Evolutionary conservation across 2,888 invertebrate species (phyloP).

Genomic region (Mechanitis mazaeus): DNA sequence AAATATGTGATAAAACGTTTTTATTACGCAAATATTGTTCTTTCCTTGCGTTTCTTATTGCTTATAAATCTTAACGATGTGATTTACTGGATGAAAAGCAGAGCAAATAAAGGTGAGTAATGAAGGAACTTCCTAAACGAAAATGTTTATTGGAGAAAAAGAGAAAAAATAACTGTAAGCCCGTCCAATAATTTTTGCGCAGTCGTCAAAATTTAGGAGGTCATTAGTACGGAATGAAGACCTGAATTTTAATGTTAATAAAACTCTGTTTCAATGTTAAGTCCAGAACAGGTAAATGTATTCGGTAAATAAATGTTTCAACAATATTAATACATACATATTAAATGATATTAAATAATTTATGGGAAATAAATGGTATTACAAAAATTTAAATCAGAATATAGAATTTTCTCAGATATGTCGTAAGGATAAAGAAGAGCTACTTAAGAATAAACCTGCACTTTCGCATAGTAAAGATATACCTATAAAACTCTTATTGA

Average conservation of each 20-base stretch:
- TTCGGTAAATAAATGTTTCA: no score
- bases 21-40: constrained; percentile 15
- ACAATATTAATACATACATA: no score
- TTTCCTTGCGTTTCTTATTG: constrained; percentile 19
- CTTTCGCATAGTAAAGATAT: no score
- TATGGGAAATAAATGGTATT: background rate
- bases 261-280: background rate
- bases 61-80: constrained; percentile 20
- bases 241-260: constrained; percentile 3
- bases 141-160: constrained; percentile 14
- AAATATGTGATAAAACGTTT: constrained; percentile 13
- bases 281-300: no score
- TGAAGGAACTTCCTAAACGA: constrained; percentile 16
- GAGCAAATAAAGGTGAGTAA: constrained; percentile 22
- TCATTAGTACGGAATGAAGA: constrained; percentile 1
- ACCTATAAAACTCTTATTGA: no score
- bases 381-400: background rate
- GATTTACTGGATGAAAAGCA: constrained; percentile 19
- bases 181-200: constrained; percentile 6
- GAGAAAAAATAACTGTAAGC: constrained; percentile 3
- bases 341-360: background rate
- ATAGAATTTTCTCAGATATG: background rate
- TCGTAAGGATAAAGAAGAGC: background rate
- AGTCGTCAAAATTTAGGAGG: constrained; percentile 6
- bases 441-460: no score